phyloP scores from a whole-genome alignment of 1,140 invertebrate species.

The Araneus ventricosus region DNA sequence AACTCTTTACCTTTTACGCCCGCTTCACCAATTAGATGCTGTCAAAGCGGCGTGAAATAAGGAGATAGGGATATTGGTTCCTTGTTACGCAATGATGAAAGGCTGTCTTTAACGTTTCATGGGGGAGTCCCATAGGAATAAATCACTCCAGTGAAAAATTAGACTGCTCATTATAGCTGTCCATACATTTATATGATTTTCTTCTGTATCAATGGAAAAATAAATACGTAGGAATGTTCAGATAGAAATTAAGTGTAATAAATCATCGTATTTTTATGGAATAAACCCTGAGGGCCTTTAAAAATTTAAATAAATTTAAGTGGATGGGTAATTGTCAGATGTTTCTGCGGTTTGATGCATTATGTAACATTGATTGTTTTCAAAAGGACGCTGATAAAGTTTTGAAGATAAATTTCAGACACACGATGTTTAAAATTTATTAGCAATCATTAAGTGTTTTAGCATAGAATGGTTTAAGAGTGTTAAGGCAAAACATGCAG shows the following conservation, averaged over 20 bases:
- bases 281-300: neutral
- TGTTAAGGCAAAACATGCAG: too few relatives aligned
- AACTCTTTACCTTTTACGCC: constrained; percentile 41
- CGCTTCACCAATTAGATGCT: constrained; percentile 61
- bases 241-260: neutral
- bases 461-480: too few relatives aligned
- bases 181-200: neutral
- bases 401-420: too few relatives aligned
- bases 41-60: constrained; percentile 69
- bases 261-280: neutral
- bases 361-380: too few relatives aligned
- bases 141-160: constrained; percentile 10
- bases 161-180: neutral
- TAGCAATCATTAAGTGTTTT: too few relatives aligned
- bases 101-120: constrained; percentile 23
- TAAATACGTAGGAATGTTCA: neutral
- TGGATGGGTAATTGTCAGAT: too few relatives aligned
- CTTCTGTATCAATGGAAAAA: neutral
- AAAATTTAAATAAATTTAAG: neutral
- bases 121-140: neutral
- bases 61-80: constrained; percentile 49
- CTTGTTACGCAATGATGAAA: constrained; percentile 44
- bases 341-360: too few relatives aligned
- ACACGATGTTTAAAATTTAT: too few relatives aligned
- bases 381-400: too few relatives aligned